Percentiles rank a stretch among this genome's conserved stretches.
phyloP scores from a whole-genome alignment of 1,140 invertebrate species.

The fruit fly (Drosophila melanogaster) region DNA sequence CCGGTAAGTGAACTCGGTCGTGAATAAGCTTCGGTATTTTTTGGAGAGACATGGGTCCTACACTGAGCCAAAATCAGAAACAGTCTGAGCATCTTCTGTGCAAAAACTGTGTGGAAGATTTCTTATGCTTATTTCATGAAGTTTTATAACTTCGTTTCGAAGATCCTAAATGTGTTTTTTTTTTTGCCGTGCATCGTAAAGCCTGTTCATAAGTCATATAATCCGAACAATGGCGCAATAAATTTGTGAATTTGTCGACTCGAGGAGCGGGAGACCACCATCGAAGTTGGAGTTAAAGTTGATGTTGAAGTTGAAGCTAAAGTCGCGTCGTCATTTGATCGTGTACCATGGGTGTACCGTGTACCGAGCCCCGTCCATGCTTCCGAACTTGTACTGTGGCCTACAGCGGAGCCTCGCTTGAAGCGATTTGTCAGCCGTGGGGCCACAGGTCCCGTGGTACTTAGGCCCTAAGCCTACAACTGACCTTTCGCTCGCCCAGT shows the following conservation, averaged over 20 bases:
- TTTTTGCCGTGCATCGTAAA: conserved; percentile 15
- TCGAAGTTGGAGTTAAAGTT: conserved; percentile 26
- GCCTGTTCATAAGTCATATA: conserved; percentile 76
- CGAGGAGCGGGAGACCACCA: conserved; percentile 66
- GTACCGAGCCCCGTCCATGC: conserved; percentile 32
- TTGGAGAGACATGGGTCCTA: neutral
- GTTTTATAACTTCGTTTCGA: neutral
- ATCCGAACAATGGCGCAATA: conserved; percentile 76
- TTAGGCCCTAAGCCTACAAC: conserved; percentile 46
- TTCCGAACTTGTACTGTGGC: conserved; percentile 63
- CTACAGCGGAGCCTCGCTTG: conserved; percentile 52
- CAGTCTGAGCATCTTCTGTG: no score
- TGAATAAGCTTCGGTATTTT: neutral
- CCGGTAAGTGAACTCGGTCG: conserved; percentile 88
- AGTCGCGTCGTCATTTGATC: conserved; percentile 69
- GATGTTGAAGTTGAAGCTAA: conserved; percentile 16
- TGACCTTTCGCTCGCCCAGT: conserved; percentile 60
- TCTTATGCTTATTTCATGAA: no score
- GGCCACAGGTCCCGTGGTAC: conserved; percentile 31
- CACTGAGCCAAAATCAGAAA: conserved; percentile 7
- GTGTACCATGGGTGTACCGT: conserved; percentile 46
- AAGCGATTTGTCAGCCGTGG: conserved; percentile 71
- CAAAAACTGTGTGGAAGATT: no score
- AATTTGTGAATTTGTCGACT: conserved; percentile 81
- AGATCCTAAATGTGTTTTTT: neutral